Percentiles rank a stretch among this genome's conserved stretches.
These are phyloP conservation scores for Conchocele bisecta DNA, from an alignment of 2,888 invertebrate genomes.

Conservation along the genomic window DNA sequence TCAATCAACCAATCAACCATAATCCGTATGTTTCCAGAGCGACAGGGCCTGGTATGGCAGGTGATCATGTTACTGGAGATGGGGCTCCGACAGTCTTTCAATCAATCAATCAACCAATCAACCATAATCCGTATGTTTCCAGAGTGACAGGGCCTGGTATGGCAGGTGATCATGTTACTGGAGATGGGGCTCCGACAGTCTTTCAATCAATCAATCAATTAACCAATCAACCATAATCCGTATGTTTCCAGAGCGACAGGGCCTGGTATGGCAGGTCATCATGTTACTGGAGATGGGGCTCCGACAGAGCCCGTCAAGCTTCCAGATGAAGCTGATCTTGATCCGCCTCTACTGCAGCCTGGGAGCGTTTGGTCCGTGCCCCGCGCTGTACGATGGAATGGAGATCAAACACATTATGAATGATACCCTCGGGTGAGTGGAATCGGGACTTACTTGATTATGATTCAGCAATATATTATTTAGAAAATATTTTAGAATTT, in stretches of 20 bases:
- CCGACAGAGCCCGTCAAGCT: constrained; percentile 92
- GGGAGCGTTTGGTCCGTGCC: constrained; percentile 90
- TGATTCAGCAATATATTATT: not conserved
- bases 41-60: constrained; percentile 82
- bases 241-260: too few relatives aligned
- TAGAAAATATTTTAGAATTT: not conserved
- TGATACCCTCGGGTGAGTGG: constrained; percentile 94
- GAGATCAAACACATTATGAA: constrained; percentile 97
- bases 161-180: constrained; percentile 86
- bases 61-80: constrained; percentile 88
- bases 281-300: constrained; percentile 89
- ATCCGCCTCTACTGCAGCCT: constrained; percentile 91
- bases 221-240: too few relatives aligned
- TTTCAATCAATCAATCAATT: too few relatives aligned
- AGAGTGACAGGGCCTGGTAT: too few relatives aligned
- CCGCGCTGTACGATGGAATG: constrained; percentile 89
- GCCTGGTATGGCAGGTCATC: constrained; percentile 83
- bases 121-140: too few relatives aligned
- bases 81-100: too few relatives aligned
- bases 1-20: too few relatives aligned
- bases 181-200: constrained; percentile 91
- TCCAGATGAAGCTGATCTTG: constrained; percentile 93
- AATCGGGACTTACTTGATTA: too few relatives aligned
- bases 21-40: too few relatives aligned
- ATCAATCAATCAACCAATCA: too few relatives aligned